Conservation (phyloP, 2,888 invertebrate genomes). For the Lacanobia oleracea region DNA sequence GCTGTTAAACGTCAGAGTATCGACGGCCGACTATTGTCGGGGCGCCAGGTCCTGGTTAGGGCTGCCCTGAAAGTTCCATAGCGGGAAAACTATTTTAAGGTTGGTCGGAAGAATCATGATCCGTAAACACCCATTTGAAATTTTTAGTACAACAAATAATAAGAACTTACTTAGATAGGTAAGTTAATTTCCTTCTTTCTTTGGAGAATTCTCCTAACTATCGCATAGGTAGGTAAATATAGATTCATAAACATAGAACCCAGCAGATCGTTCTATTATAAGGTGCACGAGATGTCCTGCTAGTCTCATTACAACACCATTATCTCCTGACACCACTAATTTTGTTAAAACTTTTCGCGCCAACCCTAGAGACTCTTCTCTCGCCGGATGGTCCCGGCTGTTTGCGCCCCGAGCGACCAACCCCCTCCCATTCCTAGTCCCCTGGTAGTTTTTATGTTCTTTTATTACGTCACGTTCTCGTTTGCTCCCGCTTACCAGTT, state of each 20-base stretch:
- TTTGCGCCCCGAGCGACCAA: slow-evolving; percentile 66
- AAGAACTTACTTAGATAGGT: too few relatives aligned
- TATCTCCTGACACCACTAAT: slow-evolving; percentile 17
- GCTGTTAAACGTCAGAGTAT: slow-evolving; percentile 67
- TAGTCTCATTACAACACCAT: neutral
- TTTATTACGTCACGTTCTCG: slow-evolving; percentile 71
- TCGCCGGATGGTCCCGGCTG: slow-evolving; percentile 68
- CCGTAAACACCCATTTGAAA: too few relatives aligned
- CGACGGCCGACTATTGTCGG: slow-evolving; percentile 63
- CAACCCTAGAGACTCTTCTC: slow-evolving; percentile 55
- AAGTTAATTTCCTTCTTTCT: too few relatives aligned
- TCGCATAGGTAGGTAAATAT: neutral
- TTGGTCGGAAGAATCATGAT: too few relatives aligned
- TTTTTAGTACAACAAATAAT: too few relatives aligned
- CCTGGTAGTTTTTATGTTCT: slow-evolving; percentile 69
- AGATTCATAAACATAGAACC: neutral
- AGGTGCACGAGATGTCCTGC: neutral
- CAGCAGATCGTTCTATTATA: neutral
- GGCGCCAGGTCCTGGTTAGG: slow-evolving; percentile 49
- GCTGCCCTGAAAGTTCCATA: slow-evolving; percentile 14
- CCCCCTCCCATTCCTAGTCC: slow-evolving; percentile 65
- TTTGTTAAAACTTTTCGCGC: slow-evolving; percentile 37
- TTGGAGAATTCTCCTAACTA: too few relatives aligned
- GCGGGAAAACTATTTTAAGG: neutral
- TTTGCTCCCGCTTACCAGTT: slow-evolving; percentile 69